phyloP scores from a whole-genome alignment of 2,113 vertebrate species.

The Plestiodon gilberti region DNA sequence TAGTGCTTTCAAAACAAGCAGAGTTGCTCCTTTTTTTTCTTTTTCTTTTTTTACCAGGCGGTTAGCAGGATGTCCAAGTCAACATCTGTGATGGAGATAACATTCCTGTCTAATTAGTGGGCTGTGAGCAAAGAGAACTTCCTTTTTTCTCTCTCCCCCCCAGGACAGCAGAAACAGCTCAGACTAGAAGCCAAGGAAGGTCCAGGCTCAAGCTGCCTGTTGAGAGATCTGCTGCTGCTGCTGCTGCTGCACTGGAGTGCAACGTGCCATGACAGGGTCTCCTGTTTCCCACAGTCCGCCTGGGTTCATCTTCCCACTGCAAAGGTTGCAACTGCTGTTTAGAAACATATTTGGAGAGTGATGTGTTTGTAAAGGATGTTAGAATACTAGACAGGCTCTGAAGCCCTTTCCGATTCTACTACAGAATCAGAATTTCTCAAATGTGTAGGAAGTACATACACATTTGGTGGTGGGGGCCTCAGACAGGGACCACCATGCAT shows the following conservation, averaged over 20 bases:
- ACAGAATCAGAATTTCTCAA: neutral
- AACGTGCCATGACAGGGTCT: neutral
- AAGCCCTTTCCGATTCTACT: neutral
- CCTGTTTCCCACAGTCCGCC: neutral
- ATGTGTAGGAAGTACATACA: neutral
- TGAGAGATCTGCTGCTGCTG: neutral
- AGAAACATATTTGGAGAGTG: neutral
- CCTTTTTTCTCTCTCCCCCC: slow-evolving; percentile 57
- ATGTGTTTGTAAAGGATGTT: neutral
- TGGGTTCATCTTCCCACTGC: neutral
- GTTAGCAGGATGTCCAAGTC: slow-evolving; percentile 66
- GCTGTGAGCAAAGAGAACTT: slow-evolving; percentile 59
- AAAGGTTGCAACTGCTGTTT: neutral
- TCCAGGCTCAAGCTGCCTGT: neutral
- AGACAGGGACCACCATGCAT: neutral
- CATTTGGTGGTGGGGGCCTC: neutral
- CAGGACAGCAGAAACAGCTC: neutral
- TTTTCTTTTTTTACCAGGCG: slow-evolving; percentile 55
- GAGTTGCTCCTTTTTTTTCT: slow-evolving; percentile 49
- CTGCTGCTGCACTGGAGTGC: neutral
- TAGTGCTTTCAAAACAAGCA: slow-evolving; percentile 58
- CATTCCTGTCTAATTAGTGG: slow-evolving; percentile 70
- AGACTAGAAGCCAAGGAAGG: neutral
- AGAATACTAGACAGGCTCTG: neutral
- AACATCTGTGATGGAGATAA: slow-evolving; percentile 73